Conservation (phyloP, 2,888 invertebrate genomes). For the Odontocolon sp. region DNA sequence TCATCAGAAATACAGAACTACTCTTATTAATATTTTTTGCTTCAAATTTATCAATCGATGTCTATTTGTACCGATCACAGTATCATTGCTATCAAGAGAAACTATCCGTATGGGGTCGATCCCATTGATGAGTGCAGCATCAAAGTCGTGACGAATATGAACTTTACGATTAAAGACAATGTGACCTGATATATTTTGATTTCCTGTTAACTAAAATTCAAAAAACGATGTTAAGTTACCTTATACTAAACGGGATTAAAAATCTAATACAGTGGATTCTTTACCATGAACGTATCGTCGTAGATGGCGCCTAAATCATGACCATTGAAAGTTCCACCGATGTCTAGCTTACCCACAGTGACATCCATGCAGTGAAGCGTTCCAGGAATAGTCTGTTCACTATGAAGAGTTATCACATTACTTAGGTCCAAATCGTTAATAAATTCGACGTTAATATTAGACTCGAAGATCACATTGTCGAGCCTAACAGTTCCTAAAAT, state of each 20-base stretch:
- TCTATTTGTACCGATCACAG: constrained; percentile 64
- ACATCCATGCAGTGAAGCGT: constrained; percentile 78
- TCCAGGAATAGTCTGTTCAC: constrained; percentile 80
- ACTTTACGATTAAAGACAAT: constrained; percentile 66
- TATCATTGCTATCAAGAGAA: constrained; percentile 58
- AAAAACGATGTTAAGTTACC: constrained; percentile 12
- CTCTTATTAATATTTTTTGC: too few species aligned
- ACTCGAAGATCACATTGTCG: constrained; percentile 79
- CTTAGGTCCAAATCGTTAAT: constrained; percentile 82
- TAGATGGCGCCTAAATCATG: constrained; percentile 80
- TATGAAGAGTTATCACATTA: constrained; percentile 81
- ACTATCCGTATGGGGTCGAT: constrained; percentile 63
- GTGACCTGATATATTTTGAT: constrained; percentile 70
- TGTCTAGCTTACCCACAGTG: constrained; percentile 64
- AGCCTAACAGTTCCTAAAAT: constrained; percentile 80
- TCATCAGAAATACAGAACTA: background rate
- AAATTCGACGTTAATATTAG: constrained; percentile 77
- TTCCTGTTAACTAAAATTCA: constrained; percentile 61
- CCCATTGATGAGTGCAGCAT: constrained; percentile 66
- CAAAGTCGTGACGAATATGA: constrained; percentile 62
- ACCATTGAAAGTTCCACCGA: constrained; percentile 79
- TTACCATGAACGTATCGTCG: constrained; percentile 83
- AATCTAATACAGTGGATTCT: constrained; percentile 43
- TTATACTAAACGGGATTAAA: background rate
- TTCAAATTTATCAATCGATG: background rate